A percentile compares a stretch with the other conserved stretches of the same genome.
Conservation (phyloP, 1,140 invertebrate genomes). For the Sarcophaga bullata region DNA sequence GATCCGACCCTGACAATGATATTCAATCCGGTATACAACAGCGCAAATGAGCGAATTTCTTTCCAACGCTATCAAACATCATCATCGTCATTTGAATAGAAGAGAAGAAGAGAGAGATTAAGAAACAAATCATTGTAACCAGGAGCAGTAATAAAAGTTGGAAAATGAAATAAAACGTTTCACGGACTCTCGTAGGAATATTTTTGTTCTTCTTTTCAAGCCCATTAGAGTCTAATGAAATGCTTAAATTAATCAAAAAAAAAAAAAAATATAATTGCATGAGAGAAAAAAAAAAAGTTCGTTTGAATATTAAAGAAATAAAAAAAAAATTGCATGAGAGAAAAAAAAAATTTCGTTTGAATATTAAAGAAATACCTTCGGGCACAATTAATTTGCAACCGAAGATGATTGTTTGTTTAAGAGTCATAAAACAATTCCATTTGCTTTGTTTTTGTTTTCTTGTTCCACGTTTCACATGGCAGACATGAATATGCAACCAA, state of each 20-base stretch:
- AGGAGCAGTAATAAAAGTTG: background rate
- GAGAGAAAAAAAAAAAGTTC: constrained; percentile 22
- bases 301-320: background rate
- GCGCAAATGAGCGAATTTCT: constrained; percentile 2
- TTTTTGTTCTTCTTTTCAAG: background rate
- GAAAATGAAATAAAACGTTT: background rate
- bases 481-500: background rate
- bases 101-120: too few species aligned
- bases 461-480: background rate
- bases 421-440: constrained; percentile 8
- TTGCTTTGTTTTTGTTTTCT: too few species aligned
- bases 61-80: background rate
- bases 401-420: constrained; percentile 35
- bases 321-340: background rate
- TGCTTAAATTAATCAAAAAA: background rate
- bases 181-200: background rate
- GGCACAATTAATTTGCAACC: constrained; percentile 28
- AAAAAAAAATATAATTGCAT: constrained; percentile 20
- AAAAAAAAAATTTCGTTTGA: background rate
- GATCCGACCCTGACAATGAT: constrained; percentile 33
- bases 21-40: background rate
- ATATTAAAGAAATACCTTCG: constrained; percentile 23
- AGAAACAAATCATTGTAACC: background rate
- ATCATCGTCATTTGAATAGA: background rate
- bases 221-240: too few species aligned